These are phyloP conservation scores for Brachionus asplanchnoidis DNA, from an alignment of 1,140 invertebrate genomes.

Conservation along the genomic window DNA sequence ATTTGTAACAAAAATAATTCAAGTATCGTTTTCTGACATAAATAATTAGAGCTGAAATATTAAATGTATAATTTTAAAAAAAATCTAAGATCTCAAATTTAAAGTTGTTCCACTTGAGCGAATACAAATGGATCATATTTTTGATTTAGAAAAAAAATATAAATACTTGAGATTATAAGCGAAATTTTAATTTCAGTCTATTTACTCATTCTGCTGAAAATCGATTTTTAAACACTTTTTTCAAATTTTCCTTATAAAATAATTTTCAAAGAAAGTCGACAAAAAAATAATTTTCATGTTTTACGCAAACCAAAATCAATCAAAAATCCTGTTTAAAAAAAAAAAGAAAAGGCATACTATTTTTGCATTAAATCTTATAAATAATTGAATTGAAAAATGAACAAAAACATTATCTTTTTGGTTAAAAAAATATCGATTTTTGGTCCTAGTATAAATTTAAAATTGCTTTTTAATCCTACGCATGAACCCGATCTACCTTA, in stretches of 20 bases:
- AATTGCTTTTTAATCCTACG: background rate
- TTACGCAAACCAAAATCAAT: background rate
- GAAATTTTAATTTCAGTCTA: too few species aligned
- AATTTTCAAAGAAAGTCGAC: background rate
- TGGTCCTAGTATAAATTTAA: background rate
- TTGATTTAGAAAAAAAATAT: too few species aligned
- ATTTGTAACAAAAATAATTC: background rate
- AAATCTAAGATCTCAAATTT: too few species aligned
- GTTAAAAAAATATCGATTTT: background rate
- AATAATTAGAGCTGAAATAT: too few species aligned
- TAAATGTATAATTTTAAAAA: too few species aligned
- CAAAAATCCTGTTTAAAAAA: background rate
- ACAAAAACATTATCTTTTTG: background rate
- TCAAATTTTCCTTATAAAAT: background rate
- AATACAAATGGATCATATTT: too few species aligned
- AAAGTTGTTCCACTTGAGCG: too few species aligned
- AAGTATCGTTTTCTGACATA: too few species aligned
- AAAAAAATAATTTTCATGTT: background rate
- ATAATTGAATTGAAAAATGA: background rate
- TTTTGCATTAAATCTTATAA: background rate
- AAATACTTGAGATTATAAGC: too few species aligned
- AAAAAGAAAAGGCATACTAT: background rate
- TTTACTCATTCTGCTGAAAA: too few species aligned
- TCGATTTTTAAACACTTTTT: background rate
- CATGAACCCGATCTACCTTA: background rate